Evolutionary conservation across 2,113 vertebrate genomes (phyloP).

Genomic region (Hydrochoerus hydrochaeris): DNA sequence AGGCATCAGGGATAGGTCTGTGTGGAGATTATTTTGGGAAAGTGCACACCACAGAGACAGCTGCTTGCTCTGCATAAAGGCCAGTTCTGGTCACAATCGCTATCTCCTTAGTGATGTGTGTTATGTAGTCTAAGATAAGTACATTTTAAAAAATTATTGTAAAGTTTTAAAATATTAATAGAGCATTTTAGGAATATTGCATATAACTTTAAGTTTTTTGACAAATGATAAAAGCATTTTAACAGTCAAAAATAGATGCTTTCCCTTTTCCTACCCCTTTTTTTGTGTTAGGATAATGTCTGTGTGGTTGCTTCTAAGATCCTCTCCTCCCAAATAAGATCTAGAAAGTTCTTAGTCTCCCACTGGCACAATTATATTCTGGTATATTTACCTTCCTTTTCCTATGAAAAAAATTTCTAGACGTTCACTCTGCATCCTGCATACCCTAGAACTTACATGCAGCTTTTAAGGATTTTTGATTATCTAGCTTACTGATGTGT

Average conservation of each 20-base stretch:
- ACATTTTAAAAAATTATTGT: slow-evolving; percentile 20
- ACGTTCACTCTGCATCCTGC: not conserved
- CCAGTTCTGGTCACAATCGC: slow-evolving; percentile 32
- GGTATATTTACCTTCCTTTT: slow-evolving; percentile 36
- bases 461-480: slow-evolving; percentile 42
- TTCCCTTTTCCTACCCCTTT: not conserved
- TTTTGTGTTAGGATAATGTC: not conserved
- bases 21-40: slow-evolving; percentile 79
- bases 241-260: not conserved
- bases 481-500: not conserved
- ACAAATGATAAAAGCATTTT: slow-evolving; percentile 11
- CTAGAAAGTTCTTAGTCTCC: not conserved
- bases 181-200: not conserved
- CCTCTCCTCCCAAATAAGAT: not conserved
- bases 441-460: not conserved
- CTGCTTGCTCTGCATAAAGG: slow-evolving; percentile 69
- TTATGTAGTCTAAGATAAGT: slow-evolving; percentile 69
- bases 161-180: not conserved
- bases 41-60: slow-evolving; percentile 70
- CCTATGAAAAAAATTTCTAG: slow-evolving; percentile 11
- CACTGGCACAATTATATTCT: not conserved
- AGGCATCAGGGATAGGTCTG: slow-evolving; percentile 70
- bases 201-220: slow-evolving; percentile 34
- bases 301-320: slow-evolving; percentile 3
- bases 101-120: slow-evolving; percentile 59